Base-by-base conservation (phyloP, 2,888 invertebrate species). In the Cacoxenus indagator region DNA sequence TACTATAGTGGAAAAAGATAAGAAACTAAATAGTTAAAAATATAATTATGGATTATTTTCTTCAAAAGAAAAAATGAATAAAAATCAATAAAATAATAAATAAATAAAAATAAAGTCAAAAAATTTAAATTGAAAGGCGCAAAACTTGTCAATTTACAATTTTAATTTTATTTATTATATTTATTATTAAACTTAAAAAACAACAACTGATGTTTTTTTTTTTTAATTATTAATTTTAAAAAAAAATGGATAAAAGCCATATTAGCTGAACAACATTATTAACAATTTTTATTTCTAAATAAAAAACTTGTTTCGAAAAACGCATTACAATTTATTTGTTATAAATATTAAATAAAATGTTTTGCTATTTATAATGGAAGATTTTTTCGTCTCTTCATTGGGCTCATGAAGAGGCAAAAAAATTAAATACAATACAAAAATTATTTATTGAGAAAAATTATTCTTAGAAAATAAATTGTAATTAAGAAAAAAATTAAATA, bases 351-450 rank as follows among this genome's bases (percentile, higher is more conserved):
- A 9, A 26, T 4, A 55, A 24, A 26, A 14, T 68, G 61, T 62
- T 66, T 24, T 14, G 26, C 43, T 67, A 17, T 55, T 64, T 57
- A 61, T 51, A 43, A 55, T 82, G 84, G 84, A 84, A 81, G 73
- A 75, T 76, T 70, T 68, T 76, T 85, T 84, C 81, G 85, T 75
- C 74, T 82, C 82, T 84, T 82, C 83, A 76, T 78, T 78, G 86
- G 86, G 86, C 87, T 87, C 87, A 86, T 83, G 84, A 81, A 83
- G 85, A 79, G 75, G 82, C 84, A 81, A 84, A 81, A 78, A 76
- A 78, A 81, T 77, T 84, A 73, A 69, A 48, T 1, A 4, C 1
- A 48, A 48, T 1, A 3, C 46, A 48, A 48, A 14, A 51, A 48
- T 51, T 55, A 8, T 67, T 71, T 5, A 24, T 70, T 78, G 8